These are phyloP conservation scores for Drosophila dunni DNA, from an alignment of 1,140 invertebrate species.

Conservation along the genomic window DNA sequence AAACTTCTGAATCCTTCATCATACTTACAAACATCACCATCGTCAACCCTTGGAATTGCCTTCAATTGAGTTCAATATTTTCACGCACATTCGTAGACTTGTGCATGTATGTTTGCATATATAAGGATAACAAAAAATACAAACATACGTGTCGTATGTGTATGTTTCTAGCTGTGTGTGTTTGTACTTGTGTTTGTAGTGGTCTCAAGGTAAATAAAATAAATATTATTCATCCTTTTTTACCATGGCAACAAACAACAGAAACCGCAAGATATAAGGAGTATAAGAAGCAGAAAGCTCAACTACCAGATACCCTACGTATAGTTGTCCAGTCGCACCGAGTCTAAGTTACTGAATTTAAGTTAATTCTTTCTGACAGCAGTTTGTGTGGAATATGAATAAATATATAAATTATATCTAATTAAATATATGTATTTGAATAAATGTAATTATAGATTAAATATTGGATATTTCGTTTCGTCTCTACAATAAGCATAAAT, in stretches of 20 bases:
- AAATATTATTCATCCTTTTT: slow-evolving; percentile 64
- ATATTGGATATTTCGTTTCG: too few relatives aligned
- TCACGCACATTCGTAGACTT: slow-evolving; percentile 15
- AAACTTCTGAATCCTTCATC: background rate
- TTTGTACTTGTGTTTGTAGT: slow-evolving; percentile 6
- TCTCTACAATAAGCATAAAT: too few relatives aligned
- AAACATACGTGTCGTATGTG: slow-evolving; percentile 9
- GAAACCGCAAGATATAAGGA: slow-evolving; percentile 23
- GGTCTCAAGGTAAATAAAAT: slow-evolving; percentile 58
- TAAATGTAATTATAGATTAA: too few relatives aligned
- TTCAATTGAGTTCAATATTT: slow-evolving; percentile 12
- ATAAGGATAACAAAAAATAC: slow-evolving; percentile 5
- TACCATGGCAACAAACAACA: slow-evolving; percentile 43
- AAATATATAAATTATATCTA: too few relatives aligned
- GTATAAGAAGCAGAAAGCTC: background rate
- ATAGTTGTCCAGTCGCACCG: too few relatives aligned
- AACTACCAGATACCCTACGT: background rate
- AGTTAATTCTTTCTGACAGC: too few relatives aligned
- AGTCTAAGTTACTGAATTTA: too few relatives aligned
- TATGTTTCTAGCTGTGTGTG: slow-evolving; percentile 1
- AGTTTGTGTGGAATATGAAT: too few relatives aligned
- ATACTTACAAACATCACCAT: background rate
- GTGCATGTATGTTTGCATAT: slow-evolving; percentile 10
- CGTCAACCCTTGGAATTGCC: slow-evolving; percentile 9
- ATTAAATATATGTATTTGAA: too few relatives aligned